phyloP scores from a whole-genome alignment of 2,888 invertebrate species.

The Ennomos erosarius region DNA sequence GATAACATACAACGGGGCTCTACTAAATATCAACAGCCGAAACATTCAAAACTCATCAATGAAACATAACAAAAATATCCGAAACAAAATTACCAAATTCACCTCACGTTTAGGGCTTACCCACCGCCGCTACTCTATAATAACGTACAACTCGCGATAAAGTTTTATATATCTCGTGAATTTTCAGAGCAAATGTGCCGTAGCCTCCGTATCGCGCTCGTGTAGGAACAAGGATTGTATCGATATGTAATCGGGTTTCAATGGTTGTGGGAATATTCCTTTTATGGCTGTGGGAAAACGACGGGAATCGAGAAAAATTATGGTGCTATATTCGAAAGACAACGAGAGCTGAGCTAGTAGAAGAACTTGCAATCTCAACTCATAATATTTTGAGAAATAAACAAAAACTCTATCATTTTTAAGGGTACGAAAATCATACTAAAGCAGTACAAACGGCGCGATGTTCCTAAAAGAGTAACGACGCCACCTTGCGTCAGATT shows the following conservation, averaged over 20 bases:
- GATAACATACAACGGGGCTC: too few relatives aligned
- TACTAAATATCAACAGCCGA: neutral
- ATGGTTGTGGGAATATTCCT: neutral
- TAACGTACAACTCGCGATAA: conserved; percentile 13
- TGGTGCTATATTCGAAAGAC: neutral
- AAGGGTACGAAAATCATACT: too few relatives aligned
- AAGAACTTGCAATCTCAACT: too few relatives aligned
- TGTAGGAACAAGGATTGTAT: neutral
- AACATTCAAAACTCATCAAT: conserved; percentile 10
- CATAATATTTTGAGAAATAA: too few relatives aligned
- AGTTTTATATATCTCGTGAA: conserved; percentile 20
- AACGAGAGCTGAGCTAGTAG: too few relatives aligned
- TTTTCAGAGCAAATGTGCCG: conserved; percentile 14
- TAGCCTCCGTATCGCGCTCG: neutral
- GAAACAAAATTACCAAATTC: conserved; percentile 14
- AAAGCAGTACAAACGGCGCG: too few relatives aligned
- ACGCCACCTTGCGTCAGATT: too few relatives aligned
- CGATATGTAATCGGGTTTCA: neutral
- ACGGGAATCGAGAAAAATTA: neutral
- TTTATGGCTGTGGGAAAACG: neutral
- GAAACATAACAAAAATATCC: conserved; percentile 14
- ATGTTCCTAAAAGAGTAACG: too few relatives aligned
- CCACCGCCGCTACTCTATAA: conserved; percentile 4
- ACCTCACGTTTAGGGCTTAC: conserved; percentile 16
- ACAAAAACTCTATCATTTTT: too few relatives aligned